Evolutionary conservation across 2,888 invertebrate genomes (phyloP), one percentile per base, ranked within the genome.

Genomic region (Octodonta nipae): DNA sequence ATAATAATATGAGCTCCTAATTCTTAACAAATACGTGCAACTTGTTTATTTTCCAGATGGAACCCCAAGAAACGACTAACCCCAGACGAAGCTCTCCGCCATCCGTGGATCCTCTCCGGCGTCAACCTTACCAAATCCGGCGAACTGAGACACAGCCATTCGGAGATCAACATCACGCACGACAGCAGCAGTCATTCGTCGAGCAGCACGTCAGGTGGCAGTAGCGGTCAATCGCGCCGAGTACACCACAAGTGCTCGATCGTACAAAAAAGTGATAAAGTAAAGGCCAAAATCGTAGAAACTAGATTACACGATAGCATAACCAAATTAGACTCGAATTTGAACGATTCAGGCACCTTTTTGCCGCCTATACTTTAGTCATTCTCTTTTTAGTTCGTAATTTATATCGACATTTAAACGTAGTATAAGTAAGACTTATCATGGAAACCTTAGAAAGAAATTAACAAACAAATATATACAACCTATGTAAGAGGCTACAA

Each of bases 11-110:
- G n/a, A n/a, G n/a, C n/a, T n/a, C n/a, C n/a, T n/a, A n/a, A n/a
- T n/a, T n/a, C n/a, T n/a, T n/a, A n/a, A n/a, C n/a, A n/a, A n/a
- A n/a, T n/a, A n/a, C n/a, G n/a, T n/a, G n/a, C n/a, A n/a, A n/a
- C n/a, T n/a, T n/a, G n/a, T n/a, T n/a, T n/a, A n/a, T n/a, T 22
- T 22, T 22, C 4, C 64, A 86, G 86, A 61, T 93, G 92, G 92
- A 89, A 92, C 64, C 84, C 91, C 11, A 79, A 80, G 54, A 81
- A 83, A 40, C 76, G 92, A 41, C 78, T 92, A 75, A 89, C 85
- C 3, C 85, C 92, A 0, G 86, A 84, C 33, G 89, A 92, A 57
- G 92, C 91, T 2, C 71, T 84, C 13, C 75, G 80, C 32, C 92
- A 92, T 63, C 85, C 86, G 53, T 92, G 84, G 79, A 54, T 61